phyloP scores from a whole-genome alignment of 2,888 invertebrate species.

The Ophion costatus region DNA sequence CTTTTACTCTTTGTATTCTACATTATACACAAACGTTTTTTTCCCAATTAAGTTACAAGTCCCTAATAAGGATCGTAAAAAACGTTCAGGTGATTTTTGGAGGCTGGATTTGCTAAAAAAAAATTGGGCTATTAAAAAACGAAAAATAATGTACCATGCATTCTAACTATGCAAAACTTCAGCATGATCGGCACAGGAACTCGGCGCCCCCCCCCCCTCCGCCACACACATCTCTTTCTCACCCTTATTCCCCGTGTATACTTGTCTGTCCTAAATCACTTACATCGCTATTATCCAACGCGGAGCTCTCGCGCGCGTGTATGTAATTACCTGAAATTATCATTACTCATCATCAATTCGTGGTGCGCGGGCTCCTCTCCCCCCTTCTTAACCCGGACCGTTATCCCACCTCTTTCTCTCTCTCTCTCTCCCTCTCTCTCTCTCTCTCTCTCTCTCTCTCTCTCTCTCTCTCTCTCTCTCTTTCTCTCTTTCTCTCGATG shows the following conservation, averaged over 20 bases:
- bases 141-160: too few species aligned
- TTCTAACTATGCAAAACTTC: too few species aligned
- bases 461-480: not conserved
- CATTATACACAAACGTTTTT: not conserved
- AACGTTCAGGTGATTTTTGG: too few species aligned
- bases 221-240: too few species aligned
- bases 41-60: too few species aligned
- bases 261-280: conserved; percentile 72
- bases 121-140: too few species aligned
- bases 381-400: conserved; percentile 4
- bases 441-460: not conserved
- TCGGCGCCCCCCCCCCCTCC: too few species aligned
- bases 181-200: too few species aligned
- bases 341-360: conserved; percentile 73
- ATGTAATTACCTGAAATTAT: conserved; percentile 73
- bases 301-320: conserved; percentile 23
- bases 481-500: not conserved
- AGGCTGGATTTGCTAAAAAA: too few species aligned
- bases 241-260: conserved; percentile 31
- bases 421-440: not conserved
- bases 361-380: conserved; percentile 56
- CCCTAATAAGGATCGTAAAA: too few species aligned
- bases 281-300: conserved; percentile 70
- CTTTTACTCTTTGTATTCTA: too few species aligned
- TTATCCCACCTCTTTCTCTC: not conserved